These are phyloP conservation scores for Spizaetus ornatus DNA, from an alignment of 2,113 vertebrate genomes.

Conservation along the genomic window DNA sequence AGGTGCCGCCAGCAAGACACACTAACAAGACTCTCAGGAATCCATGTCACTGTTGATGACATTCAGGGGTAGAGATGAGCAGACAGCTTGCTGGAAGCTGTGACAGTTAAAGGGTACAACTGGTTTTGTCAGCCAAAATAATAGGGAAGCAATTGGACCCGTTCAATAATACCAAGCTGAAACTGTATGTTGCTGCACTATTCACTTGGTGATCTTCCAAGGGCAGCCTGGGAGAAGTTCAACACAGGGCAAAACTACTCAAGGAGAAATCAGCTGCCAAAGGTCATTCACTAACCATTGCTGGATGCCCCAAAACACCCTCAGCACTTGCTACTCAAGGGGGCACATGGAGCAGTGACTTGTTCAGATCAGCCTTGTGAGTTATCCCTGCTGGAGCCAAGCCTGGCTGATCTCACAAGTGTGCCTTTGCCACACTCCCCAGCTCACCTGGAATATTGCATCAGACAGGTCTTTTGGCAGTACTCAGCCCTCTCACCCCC, in stretches of 20 bases:
- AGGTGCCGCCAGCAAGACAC: background rate
- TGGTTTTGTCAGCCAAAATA: background rate
- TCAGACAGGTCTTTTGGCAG: background rate
- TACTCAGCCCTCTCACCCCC: background rate
- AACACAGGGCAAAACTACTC: background rate
- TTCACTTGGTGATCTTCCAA: background rate
- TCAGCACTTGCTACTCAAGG: background rate
- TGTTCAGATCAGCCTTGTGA: background rate
- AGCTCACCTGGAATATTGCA: background rate
- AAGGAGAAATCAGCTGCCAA: background rate
- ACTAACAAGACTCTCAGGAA: constrained; percentile 47
- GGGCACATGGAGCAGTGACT: background rate
- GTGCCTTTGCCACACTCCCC: background rate
- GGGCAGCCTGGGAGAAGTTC: background rate
- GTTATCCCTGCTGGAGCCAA: background rate
- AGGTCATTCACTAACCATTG: background rate
- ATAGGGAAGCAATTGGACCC: background rate
- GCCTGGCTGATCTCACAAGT: background rate
- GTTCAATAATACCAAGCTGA: background rate
- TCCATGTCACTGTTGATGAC: constrained; percentile 8
- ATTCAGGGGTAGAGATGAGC: background rate
- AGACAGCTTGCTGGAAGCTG: background rate
- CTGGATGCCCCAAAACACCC: background rate
- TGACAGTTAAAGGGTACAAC: background rate
- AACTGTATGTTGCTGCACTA: background rate